Percentiles rank a stretch among this genome's conserved stretches.
Conservation (phyloP, 2,888 invertebrate genomes). For the Polymixis flavicincta region DNA sequence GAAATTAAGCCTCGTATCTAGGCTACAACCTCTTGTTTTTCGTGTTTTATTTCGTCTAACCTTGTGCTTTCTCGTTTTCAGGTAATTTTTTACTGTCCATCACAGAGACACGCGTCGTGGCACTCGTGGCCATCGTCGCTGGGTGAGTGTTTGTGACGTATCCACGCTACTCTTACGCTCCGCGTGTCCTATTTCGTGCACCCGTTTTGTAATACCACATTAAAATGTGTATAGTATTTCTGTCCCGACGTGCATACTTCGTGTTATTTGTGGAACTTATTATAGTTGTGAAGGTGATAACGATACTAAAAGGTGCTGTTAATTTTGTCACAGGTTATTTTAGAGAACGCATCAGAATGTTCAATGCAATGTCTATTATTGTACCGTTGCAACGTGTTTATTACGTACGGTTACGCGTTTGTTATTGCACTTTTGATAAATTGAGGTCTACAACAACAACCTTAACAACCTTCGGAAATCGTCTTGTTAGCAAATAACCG, state of each 20-base stretch:
- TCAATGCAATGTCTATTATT: conserved; percentile 82
- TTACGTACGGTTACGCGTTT: conserved; percentile 55
- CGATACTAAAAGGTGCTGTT: conserved; percentile 80
- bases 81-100: conserved; percentile 79
- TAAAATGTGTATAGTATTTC: conserved; percentile 81
- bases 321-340: conserved; percentile 87
- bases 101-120: conserved; percentile 54
- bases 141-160: conserved; percentile 67
- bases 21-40: conserved; percentile 70
- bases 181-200: conserved; percentile 75
- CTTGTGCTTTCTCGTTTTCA: conserved; percentile 81
- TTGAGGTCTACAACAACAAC: conserved; percentile 59
- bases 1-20: conserved; percentile 71
- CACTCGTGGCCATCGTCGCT: conserved; percentile 52
- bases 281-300: conserved; percentile 87
- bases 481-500: conserved; percentile 1
- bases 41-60: conserved; percentile 69
- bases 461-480: conserved; percentile 48
- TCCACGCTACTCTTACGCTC: conserved; percentile 71
- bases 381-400: conserved; percentile 56
- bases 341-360: conserved; percentile 78
- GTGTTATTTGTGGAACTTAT: conserved; percentile 85
- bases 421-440: conserved; percentile 58
- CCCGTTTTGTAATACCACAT: conserved; percentile 76
- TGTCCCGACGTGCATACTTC: conserved; percentile 77